Base-by-base conservation (phyloP, 1,140 invertebrate species). In the Agraylea sexmaculata region DNA sequence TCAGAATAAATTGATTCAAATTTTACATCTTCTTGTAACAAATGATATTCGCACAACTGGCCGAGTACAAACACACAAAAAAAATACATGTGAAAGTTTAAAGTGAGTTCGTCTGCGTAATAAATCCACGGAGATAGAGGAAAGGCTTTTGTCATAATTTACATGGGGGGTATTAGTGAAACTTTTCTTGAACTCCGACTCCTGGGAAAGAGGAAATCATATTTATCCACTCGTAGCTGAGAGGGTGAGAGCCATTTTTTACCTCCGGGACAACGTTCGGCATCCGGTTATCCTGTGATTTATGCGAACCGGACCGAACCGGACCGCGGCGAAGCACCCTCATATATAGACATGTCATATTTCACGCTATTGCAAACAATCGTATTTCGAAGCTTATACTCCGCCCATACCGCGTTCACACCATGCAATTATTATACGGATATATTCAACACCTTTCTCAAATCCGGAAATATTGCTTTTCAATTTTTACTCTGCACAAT, bases 251-350 rank as follows among this genome's bases (percentile, higher is more conserved):
- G 16, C 22, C 22, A 8, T 39, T 39, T 30, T 12, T 8, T 25
- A 38, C 21, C 30, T 16, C 13, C 6, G 5, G 23, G 37, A 16
- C 18, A 30, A 29, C 37, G 25, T 23, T 39, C 23, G 20, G 29
- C 15, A 25, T 39, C 37, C 37, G 37, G 37, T 39, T 30, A 16
- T 39, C 13, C 19, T 30, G 15, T 39, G 37, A 39, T 39, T 39
- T 39, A 39, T 39, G 19, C n/a, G n/a, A n/a, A n/a, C n/a, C n/a
- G n/a, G n/a, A n/a, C n/a, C n/a, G n/a, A n/a, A n/a, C n/a, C n/a
- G n/a, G n/a, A n/a, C n/a, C n/a, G n/a, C n/a, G n/a, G n/a, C n/a
- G n/a, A n/a, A n/a, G n/a, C n/a, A n/a, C n/a, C n/a, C n/a, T n/a
- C n/a, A n/a, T n/a, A n/a, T n/a, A n/a, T 5, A 13, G 19, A 31